Evolutionary conservation across 2,113 vertebrate genomes (phyloP), one percentile per base, ranked within the genome.

Genomic region (Sula dactylatra): DNA sequence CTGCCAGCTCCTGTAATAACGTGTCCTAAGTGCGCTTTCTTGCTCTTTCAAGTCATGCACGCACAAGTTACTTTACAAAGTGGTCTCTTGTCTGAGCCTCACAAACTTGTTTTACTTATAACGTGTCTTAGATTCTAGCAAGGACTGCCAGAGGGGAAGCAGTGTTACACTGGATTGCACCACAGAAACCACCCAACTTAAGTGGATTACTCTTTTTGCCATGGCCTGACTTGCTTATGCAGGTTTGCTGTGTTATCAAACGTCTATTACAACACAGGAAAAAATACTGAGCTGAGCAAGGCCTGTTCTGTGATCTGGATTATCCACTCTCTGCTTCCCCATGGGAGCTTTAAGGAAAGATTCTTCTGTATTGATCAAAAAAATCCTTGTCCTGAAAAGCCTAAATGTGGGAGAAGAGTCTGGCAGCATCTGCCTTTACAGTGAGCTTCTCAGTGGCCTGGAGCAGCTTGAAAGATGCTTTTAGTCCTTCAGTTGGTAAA

Each of bases 141-240:
- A 88, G 94, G 86, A 98, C 76, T 93, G 97, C 97, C 97, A 97
- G 96, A 97, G 95, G 96, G 97, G 89, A 96, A 95, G 88, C 95
- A 93, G 90, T 7, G 49, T 94, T 95, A 85, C 77, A 77, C 13
- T 36, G 90, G 86, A 93, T 98, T 97, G 96, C 97, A 96, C 94
- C 97, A 98, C 92, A 96, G 96, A 97, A 98, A 97, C 97, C 97
- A 98, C 97, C 97, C 97, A 96, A 79, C 92, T 93, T 95, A 97
- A 93, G 94, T 90, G 94, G 88, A 96, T 96, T 97, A 95, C 97
- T 95, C 94, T 93, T 97, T 94, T 97, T 90, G 96, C 97, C 93
- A 97, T 11, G 86, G 97, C 95, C 95, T 87, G 94, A 95, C 96
- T 97, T 97, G 96, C 93, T 95, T 92, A 65, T 96, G 94, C 97